Percentiles rank a stretch among this genome's conserved stretches.
Conservation (phyloP, 2,113 vertebrate genomes). For the Lates calcarifer region DNA sequence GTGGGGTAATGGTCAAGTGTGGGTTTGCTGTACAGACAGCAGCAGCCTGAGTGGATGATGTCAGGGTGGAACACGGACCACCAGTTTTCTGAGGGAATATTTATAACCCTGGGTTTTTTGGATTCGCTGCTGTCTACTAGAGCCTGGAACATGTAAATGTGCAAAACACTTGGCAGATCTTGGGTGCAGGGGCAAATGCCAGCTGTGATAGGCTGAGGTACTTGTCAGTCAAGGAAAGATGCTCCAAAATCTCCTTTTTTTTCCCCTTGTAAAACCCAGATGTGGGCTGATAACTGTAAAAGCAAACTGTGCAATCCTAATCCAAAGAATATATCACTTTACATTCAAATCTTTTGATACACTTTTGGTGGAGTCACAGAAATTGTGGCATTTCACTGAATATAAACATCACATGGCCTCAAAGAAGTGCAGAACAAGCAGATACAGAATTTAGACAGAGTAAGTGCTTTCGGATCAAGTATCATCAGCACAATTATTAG, state of each 20-base stretch:
- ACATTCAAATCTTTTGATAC: not conserved
- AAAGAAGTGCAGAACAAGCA: not conserved
- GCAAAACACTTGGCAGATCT: not conserved
- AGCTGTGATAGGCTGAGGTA: not conserved
- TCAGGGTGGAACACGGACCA: conserved; percentile 2
- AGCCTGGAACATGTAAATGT: conserved; percentile 11
- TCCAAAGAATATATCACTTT: not conserved
- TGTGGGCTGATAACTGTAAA: not conserved
- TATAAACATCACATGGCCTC: not conserved
- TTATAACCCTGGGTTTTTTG: conserved; percentile 9
- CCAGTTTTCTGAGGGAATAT: not conserved
- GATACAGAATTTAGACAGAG: not conserved
- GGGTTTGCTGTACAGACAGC: conserved; percentile 7
- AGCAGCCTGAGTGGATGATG: conserved; percentile 12
- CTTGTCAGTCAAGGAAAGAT: conserved; percentile 17
- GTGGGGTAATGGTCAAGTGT: conserved; percentile 4
- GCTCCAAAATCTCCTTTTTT: not conserved
- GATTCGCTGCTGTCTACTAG: not conserved
- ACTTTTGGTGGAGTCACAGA: not conserved
- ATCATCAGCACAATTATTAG: not conserved
- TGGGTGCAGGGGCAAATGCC: not conserved
- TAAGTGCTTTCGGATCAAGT: not conserved
- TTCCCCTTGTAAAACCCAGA: not conserved
- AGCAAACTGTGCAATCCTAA: not conserved
- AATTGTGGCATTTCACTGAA: not conserved